These are phyloP conservation scores for Microcaecilia unicolor DNA, from an alignment of 2,797 vertebrate genomes.

Conservation along the genomic window DNA sequence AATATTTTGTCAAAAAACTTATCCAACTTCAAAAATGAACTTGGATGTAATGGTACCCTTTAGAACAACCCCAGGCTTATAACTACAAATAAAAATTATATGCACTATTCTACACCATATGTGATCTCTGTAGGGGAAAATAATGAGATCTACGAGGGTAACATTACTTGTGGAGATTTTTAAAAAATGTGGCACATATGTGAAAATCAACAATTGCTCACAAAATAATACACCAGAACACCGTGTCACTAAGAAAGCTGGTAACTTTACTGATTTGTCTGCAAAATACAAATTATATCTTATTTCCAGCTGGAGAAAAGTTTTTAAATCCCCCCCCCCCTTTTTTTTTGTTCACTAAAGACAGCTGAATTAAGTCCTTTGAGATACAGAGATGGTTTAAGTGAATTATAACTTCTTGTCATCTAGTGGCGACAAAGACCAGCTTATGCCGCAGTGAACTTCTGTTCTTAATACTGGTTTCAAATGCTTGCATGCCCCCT, in stretches of 20 bases:
- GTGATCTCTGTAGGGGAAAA: slow-evolving; percentile 5
- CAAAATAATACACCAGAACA: slow-evolving; percentile 67
- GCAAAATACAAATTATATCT: slow-evolving; percentile 98
- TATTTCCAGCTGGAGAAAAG: slow-evolving; percentile 88
- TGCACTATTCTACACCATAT: neutral
- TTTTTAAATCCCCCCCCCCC: slow-evolving; percentile 78
- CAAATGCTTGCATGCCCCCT: slow-evolving; percentile 72
- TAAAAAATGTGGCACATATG: slow-evolving; percentile 6
- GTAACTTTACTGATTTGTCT: slow-evolving; percentile 99
- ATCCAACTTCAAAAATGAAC: too few species aligned
- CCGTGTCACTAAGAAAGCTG: slow-evolving; percentile 95
- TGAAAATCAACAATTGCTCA: slow-evolving; percentile 20
- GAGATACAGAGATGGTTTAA: slow-evolving; percentile 95
- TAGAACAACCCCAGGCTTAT: too few species aligned
- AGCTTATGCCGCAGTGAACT: slow-evolving; percentile 97
- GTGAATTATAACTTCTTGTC: slow-evolving; percentile 88
- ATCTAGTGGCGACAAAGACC: slow-evolving; percentile 98
- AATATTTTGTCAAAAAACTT: too few species aligned
- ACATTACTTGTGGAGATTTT: slow-evolving; percentile 4
- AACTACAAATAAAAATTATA: too few species aligned
- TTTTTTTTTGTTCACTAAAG: slow-evolving; percentile 83
- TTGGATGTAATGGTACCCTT: too few species aligned
- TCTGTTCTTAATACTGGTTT: slow-evolving; percentile 75
- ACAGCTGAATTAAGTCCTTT: slow-evolving; percentile 97
- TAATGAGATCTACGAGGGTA: slow-evolving; percentile 5